Base-by-base conservation (phyloP, 2,888 invertebrate species). In the Itoplectis maculator region DNA sequence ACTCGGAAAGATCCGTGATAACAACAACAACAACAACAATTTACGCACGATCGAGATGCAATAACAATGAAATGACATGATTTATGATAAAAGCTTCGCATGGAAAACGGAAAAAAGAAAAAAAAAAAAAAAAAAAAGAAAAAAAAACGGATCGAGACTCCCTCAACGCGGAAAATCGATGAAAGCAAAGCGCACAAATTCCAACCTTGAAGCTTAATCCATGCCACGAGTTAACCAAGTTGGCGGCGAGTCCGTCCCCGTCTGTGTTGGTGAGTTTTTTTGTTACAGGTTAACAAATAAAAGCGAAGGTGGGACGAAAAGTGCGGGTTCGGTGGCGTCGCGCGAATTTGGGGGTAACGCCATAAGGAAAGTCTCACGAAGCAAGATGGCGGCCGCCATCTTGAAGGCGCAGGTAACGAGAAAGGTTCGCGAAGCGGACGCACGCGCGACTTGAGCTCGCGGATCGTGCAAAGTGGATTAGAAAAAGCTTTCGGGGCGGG, bases 321-420 rank as follows among this genome's bases (percentile, higher is more conserved):
- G 0, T 11, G 13, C 13, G 11, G 0, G 8, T 1, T 54, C 11
- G n/a, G n/a, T 13, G 6, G 35, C n/a, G 15, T 59, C 35, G 13
- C n/a, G 29, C n/a, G 29, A 35, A 40, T 15, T 15, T 15, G 18
- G 15, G 80, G 81, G 81, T 77, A 85, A 88, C 88, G 88, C 88
- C 90, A 89, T 88, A 89, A 88, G 87, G 86, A 86, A 87, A 87
- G 86, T 88, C 88, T 88, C 86, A 87, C 86, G 87, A 88, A 87
- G n/a, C 86, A 85, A 86, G n/a, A n/a, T n/a, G n/a, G n/a, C n/a
- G n/a, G 77, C 89, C 84, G 91, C 92, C 92, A 92, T 92, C 88
- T 92, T 92, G 91, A 83, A 91, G 69, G 35, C 54, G 73, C 75
- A 81, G 69, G 74, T 78, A 78, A 45, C 35, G 13, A 23, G 20